Base-by-base conservation (phyloP, 2,113 vertebrate species). In the Dasyornis broadbenti region DNA sequence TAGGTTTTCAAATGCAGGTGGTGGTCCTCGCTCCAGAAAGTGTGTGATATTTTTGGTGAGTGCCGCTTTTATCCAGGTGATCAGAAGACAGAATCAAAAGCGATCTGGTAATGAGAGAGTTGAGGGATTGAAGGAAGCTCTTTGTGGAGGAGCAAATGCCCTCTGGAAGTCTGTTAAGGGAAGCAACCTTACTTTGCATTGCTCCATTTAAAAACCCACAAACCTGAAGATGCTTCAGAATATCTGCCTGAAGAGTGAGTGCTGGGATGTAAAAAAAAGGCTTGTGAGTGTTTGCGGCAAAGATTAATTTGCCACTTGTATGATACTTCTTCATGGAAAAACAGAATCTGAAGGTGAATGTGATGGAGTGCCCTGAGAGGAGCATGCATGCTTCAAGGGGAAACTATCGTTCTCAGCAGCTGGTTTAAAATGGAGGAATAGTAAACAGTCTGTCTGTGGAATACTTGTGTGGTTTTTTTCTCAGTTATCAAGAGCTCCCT, bases 391-490 rank as follows among this genome's bases (percentile, higher is more conserved):
- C 33, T 71, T 63, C 26, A 12, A 37, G 45, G 53, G 37, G 21
- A 75, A 63, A 66, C 53, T 10, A 35, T 3, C 20, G 22, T 78
- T 71, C 60, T 63, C 10, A 53, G 6, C 23, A 72, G 33, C 35
- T 20, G 5, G 8, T 81, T 85, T 47, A 10, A 83, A 68, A 47
- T 26, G 27, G 39, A 18, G 24, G 21, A 78, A 30, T 21, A 56
- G 14, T n/a, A 66, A 66, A 40, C 22, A 78, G 53, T 18, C 15
- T 2, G 15, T 40, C 37, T 72, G 23, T 47, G 69, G 37, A 70
- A 42, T 5, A 4, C 5, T 52, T 11, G 21, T 0, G 16, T 31
- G 16, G 1, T 0, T 16, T 72, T 81, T 49, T 33, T 19, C 54
- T 59, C 15, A 10, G 0, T 45, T 63, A 28, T 8, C 45, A 33